Conservation (phyloP, 2,113 vertebrate genomes). For the Vidua chalybeata region DNA sequence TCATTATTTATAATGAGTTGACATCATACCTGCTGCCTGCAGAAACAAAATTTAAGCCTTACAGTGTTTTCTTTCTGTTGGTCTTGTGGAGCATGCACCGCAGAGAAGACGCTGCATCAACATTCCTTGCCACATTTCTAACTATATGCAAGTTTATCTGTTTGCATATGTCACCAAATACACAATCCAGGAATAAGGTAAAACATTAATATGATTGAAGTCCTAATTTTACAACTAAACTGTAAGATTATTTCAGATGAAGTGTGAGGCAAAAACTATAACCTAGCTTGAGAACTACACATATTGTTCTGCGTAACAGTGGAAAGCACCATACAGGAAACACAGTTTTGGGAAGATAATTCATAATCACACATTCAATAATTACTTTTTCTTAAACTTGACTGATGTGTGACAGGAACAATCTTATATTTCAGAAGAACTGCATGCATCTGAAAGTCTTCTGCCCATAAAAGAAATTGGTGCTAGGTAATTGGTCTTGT, state of each 20-base stretch:
- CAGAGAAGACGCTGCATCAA: not conserved
- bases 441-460: not conserved
- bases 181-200: not conserved
- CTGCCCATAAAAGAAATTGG: not conserved
- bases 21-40: not conserved
- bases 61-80: not conserved
- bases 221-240: not conserved
- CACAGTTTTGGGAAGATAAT: rapidly evolving
- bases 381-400: not conserved
- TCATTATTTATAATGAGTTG: not conserved
- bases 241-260: not conserved
- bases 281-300: not conserved
- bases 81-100: not conserved
- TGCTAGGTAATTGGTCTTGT: not conserved
- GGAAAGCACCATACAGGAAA: not conserved
- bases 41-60: not conserved
- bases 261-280: not conserved
- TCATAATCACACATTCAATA: not conserved
- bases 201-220: not conserved
- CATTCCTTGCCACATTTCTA: not conserved
- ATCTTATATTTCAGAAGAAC: not conserved
- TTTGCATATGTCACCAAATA: not conserved
- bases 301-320: not conserved
- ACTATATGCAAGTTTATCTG: not conserved
- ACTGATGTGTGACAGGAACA: not conserved